Conservation (phyloP, 2,113 vertebrate genomes). For the Dendrocopos noguchii region DNA sequence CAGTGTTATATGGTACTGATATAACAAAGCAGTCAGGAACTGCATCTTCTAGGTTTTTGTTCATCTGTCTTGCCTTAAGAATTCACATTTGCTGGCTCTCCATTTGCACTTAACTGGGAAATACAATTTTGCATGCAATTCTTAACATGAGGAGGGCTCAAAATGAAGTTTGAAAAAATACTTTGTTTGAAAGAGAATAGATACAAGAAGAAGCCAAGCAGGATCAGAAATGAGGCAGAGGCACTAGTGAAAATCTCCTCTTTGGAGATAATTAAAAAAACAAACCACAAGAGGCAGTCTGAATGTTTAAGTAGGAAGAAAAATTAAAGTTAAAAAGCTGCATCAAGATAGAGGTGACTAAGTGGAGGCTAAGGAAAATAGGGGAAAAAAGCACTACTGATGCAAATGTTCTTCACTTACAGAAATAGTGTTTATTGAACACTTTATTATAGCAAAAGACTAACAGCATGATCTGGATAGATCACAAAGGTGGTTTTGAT, state of each 20-base stretch:
- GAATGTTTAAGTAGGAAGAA: background rate
- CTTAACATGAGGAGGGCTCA: background rate
- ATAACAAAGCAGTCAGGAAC: background rate
- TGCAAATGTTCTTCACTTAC: background rate
- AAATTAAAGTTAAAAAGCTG: background rate
- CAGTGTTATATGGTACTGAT: background rate
- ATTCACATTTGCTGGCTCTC: background rate
- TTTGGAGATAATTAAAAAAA: background rate
- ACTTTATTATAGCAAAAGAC: background rate
- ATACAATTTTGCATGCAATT: background rate
- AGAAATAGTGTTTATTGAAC: background rate
- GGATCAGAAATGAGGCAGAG: background rate
- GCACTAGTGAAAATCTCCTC: background rate
- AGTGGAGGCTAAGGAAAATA: background rate
- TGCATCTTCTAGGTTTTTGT: background rate
- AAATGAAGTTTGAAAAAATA: background rate
- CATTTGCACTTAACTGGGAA: background rate
- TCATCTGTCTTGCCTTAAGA: background rate
- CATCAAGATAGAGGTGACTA: background rate
- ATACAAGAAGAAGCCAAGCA: background rate
- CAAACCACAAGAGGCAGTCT: no score
- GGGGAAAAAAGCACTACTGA: background rate
- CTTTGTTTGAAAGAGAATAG: background rate
- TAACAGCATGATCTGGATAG: background rate
- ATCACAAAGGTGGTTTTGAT: background rate